Base-by-base conservation (phyloP, 2,113 vertebrate species). In the Polypterus bichir region DNA sequence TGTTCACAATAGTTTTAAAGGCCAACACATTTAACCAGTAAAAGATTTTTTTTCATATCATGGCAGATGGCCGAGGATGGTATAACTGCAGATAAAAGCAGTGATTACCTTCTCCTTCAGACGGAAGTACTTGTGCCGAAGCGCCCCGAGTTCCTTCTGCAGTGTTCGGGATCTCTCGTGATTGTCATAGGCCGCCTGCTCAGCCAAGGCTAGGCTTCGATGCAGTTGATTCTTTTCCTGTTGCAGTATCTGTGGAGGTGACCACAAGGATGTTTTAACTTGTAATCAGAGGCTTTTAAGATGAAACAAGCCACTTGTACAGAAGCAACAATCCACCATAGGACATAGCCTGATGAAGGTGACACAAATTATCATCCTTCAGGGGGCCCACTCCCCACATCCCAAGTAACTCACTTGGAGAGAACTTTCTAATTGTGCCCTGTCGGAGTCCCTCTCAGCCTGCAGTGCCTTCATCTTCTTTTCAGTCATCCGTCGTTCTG, bases 401-500 rank as follows among this genome's bases (percentile, higher is more conserved):
- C n/a, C 7, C 27, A 53, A 9, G 55, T 9, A 11, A 74, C 79
- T 68, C 62, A 88, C 89, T 0, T 70, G 71, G n/a, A 83, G 73
- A 54, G 74, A 73, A 62, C 74, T 75, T 71, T 87, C 81, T 1
- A 82, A 68, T 62, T 81, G 79, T 10, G 54, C 47, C 63, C 66
- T 69, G 59, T 87, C 83, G 5, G 3, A 60, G 59, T 69, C 68
- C 47, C 81, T 73, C 0, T 73, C 70, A 64, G 81, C 83, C 65
- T 71, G 84, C 61, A 89, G 73, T 48, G 71, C 60, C 46, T 55
- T 7, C 11, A 86, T 76, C 46, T 77, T 77, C 48, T 78, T 81
- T 70, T 86, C 81, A 0, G 84, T 73, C 61, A 71, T 75, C 54
- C 66, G 78, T 49, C 79, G 86, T 61, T 88, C 82, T 0, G 75